Percentiles rank a stretch among this genome's conserved stretches.
Conservation (phyloP, 2,888 invertebrate genomes). For the Neoaliturus tenellus region DNA sequence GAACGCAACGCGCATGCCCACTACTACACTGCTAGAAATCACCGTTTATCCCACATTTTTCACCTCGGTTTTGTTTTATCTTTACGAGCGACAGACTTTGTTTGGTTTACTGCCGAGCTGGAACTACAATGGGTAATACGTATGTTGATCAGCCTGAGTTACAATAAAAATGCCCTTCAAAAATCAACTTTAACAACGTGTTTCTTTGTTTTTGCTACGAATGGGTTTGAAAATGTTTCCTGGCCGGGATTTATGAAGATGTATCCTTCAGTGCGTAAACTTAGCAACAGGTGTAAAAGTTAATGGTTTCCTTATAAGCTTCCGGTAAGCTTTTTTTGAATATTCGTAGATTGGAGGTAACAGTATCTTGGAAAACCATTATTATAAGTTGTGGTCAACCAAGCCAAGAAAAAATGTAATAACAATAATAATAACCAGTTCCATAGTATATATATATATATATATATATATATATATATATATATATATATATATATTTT, state of each 20-base stretch:
- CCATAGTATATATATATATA: too few relatives aligned
- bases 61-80: constrained; percentile 21
- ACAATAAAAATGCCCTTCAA: neutral
- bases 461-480: too few relatives aligned
- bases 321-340: too few relatives aligned
- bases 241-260: neutral
- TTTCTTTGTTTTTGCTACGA: neutral
- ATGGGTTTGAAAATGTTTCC: neutral
- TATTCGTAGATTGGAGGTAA: too few relatives aligned
- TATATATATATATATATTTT: too few relatives aligned
- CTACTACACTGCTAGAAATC: neutral
- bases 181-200: neutral
- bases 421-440: too few relatives aligned
- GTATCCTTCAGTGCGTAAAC: neutral
- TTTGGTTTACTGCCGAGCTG: neutral
- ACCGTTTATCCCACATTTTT: constrained; percentile 21
- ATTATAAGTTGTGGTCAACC: too few relatives aligned
- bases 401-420: too few relatives aligned
- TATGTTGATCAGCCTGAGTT: neutral
- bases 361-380: too few relatives aligned
- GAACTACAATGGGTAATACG: constrained; percentile 24
- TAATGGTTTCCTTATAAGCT: too few relatives aligned
- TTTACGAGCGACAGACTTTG: constrained; percentile 18
- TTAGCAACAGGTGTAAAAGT: neutral
- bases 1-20: neutral